Evolutionary conservation across 2,113 vertebrate genomes (phyloP).

Genomic region (Aegotheles bennettii): DNA sequence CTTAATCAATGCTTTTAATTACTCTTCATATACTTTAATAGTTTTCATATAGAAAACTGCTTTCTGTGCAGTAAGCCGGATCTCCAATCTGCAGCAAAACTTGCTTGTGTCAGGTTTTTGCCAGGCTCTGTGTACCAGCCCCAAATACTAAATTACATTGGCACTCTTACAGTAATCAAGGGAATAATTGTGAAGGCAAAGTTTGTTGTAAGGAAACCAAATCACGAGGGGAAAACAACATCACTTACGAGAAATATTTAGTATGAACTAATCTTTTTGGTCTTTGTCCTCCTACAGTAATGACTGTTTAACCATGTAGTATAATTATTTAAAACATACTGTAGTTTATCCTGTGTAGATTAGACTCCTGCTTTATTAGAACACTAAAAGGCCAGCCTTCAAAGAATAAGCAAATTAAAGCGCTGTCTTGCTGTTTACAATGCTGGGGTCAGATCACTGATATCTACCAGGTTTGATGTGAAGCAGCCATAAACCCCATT

Average conservation of each 20-base stretch:
- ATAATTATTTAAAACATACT: conserved; percentile 43
- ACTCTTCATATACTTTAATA: conserved; percentile 61
- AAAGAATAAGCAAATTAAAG: conserved; percentile 49
- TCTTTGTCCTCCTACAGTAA: conserved; percentile 10
- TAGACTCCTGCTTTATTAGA: conserved; percentile 24
- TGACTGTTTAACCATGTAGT: conserved; percentile 12
- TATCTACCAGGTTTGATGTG: not conserved
- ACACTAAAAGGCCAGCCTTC: conserved; percentile 2
- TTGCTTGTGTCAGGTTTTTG: conserved; percentile 64
- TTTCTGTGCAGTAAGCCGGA: conserved; percentile 53
- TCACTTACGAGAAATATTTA: conserved; percentile 45
- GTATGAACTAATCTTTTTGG: conserved; percentile 36
- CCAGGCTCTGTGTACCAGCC: conserved; percentile 18
- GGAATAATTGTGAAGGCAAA: conserved; percentile 48
- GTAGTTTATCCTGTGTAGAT: conserved; percentile 15
- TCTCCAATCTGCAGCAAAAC: conserved; percentile 47
- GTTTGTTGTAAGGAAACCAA: conserved; percentile 59
- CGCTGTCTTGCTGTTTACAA: conserved; percentile 27
- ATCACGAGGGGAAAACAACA: conserved; percentile 33
- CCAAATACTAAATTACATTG: conserved; percentile 56
- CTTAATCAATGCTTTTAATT: conserved; percentile 69
- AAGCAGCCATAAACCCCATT: not conserved
- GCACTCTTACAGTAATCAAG: conserved; percentile 44
- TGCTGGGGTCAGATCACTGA: not conserved
- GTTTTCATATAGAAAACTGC: conserved; percentile 56